Conservation (phyloP, 2,113 vertebrate genomes). For the Verasper variegatus region DNA sequence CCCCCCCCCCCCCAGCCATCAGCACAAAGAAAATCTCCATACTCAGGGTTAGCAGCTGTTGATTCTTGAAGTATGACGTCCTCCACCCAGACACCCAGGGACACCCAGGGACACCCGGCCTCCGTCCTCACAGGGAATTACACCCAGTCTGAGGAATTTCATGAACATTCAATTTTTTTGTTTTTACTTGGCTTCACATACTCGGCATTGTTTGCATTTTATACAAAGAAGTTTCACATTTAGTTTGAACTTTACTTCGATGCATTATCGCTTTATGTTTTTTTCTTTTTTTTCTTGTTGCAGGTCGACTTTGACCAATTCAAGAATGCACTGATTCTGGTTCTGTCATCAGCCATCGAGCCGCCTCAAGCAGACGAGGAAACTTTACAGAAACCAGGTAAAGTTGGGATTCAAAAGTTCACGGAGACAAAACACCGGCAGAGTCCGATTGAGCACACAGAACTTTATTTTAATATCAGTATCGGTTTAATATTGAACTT, state of each 20-base stretch:
- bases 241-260: background rate
- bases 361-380: slow-evolving; percentile 81
- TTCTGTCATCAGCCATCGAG: slow-evolving; percentile 83
- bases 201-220: slow-evolving; percentile 14
- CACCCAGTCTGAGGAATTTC: slow-evolving; percentile 59
- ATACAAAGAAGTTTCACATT: background rate
- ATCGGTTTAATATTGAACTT: background rate
- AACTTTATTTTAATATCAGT: too few species aligned
- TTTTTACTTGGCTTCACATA: slow-evolving; percentile 15
- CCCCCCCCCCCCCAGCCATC: too few species aligned
- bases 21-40: slow-evolving; percentile 78
- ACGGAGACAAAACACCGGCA: too few species aligned
- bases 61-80: slow-evolving; percentile 67
- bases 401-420: background rate
- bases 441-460: too few species aligned
- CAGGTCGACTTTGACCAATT: slow-evolving; percentile 96
- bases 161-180: slow-evolving; percentile 11
- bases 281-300: slow-evolving; percentile 15
- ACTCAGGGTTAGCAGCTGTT: slow-evolving; percentile 81
- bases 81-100: slow-evolving; percentile 35
- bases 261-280: background rate
- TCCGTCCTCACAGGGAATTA: slow-evolving; percentile 30
- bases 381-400: slow-evolving; percentile 86
- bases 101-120: slow-evolving; percentile 53
- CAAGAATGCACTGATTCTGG: slow-evolving; percentile 93